These are phyloP conservation scores for Cherax destructor DNA, from an alignment of 1,140 invertebrate genomes.

Conservation along the genomic window DNA sequence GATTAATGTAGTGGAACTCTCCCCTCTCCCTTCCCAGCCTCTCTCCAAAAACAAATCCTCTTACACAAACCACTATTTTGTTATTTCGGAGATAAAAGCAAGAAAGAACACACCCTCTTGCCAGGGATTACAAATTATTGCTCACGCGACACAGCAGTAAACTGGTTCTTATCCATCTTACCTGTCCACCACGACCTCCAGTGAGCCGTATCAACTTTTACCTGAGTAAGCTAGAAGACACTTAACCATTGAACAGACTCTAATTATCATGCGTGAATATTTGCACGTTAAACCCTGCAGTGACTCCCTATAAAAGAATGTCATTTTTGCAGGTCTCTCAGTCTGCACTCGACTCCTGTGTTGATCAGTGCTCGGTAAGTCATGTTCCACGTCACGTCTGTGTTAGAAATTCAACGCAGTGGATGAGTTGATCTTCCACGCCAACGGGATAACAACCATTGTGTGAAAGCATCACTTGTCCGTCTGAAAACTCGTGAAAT, in stretches of 20 bases:
- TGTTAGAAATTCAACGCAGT: not conserved
- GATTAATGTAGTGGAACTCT: no score
- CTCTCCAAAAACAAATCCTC: no score
- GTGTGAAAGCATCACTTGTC: no score
- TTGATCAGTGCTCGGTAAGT: not conserved
- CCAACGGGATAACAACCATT: no score
- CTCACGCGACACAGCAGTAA: not conserved
- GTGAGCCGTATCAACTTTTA: not conserved
- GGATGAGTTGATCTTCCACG: no score
- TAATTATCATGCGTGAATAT: not conserved
- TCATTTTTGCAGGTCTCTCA: not conserved
- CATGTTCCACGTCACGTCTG: not conserved
- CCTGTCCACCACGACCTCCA: not conserved
- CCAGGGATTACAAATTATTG: not conserved
- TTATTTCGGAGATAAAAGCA: not conserved
- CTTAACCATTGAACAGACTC: not conserved
- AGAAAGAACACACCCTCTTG: not conserved
- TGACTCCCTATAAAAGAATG: not conserved
- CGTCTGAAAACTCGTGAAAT: no score
- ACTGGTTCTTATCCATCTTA: constrained; percentile 12
- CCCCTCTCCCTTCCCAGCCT: no score
- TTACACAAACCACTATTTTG: no score
- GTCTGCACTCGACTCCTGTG: not conserved
- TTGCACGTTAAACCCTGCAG: not conserved
- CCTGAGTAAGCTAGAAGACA: not conserved